phyloP scores from a whole-genome alignment of 2,888 invertebrate species.

The Eupithecia abbreviata region DNA sequence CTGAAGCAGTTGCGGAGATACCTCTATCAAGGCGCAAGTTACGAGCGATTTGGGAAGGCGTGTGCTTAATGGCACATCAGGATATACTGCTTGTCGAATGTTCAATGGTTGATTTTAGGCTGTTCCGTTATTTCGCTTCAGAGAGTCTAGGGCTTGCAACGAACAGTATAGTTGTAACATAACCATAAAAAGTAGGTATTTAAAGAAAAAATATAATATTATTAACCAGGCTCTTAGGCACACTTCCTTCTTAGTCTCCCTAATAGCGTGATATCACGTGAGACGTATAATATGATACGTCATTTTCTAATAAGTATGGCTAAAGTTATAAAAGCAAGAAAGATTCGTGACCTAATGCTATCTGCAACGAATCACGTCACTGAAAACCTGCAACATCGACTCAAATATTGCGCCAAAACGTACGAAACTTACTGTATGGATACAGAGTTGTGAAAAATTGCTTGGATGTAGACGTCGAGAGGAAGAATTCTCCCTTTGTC shows the following conservation, averaged over 20 bases:
- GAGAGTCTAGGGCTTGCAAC: background rate
- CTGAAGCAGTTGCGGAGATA: conserved; percentile 61
- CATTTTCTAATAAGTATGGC: background rate
- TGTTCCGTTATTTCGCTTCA: conserved; percentile 8
- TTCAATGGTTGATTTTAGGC: conserved; percentile 20
- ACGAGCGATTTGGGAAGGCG: conserved; percentile 45
- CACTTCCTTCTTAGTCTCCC: background rate
- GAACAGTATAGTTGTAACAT: background rate
- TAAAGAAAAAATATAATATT: too few relatives aligned
- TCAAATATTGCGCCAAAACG: conserved; percentile 50
- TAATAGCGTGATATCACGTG: background rate
- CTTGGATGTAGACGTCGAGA: conserved; percentile 62
- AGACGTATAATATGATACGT: background rate
- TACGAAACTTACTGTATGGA: conserved; percentile 46
- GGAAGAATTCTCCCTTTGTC: conserved; percentile 58
- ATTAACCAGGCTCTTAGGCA: background rate
- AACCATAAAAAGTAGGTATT: too few relatives aligned
- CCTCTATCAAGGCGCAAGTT: conserved; percentile 55
- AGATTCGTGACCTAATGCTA: conserved; percentile 15
- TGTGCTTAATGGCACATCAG: conserved; percentile 43
- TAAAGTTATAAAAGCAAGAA: conserved; percentile 8
- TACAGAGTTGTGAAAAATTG: conserved; percentile 70
- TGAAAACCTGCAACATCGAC: conserved; percentile 41
- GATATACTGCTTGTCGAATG: conserved; percentile 42
- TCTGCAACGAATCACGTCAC: conserved; percentile 13